Conservation (phyloP, 1,140 invertebrate genomes). For the Pogonus chalceus region DNA sequence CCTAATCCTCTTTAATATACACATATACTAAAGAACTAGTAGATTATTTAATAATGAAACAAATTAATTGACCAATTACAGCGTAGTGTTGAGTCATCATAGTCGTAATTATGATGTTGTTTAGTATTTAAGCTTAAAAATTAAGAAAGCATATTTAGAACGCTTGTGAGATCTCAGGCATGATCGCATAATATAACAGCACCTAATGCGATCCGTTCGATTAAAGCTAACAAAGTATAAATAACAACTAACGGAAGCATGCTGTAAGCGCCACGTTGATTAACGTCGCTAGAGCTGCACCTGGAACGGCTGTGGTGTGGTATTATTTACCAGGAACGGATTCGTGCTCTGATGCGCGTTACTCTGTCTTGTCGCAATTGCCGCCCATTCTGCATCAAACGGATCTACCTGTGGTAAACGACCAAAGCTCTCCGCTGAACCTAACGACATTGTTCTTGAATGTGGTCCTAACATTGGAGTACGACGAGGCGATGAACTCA, state of each 20-base stretch:
- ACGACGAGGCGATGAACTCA: slow-evolving; percentile 38
- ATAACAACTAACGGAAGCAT: slow-evolving; percentile 9
- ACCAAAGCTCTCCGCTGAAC: slow-evolving; percentile 37
- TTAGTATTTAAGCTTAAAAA: neutral
- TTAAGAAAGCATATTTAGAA: slow-evolving; percentile 5
- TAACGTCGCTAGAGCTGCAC: slow-evolving; percentile 56
- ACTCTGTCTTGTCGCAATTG: slow-evolving; percentile 31
- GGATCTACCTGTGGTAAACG: slow-evolving; percentile 48
- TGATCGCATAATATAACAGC: slow-evolving; percentile 3
- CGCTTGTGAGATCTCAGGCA: neutral
- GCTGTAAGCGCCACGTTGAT: slow-evolving; percentile 13
- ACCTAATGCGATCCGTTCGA: slow-evolving; percentile 3
- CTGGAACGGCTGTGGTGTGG: slow-evolving; percentile 49
- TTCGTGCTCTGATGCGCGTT: slow-evolving; percentile 36
- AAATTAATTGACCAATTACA: no score
- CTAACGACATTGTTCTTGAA: slow-evolving; percentile 49
- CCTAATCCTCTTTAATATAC: no score
- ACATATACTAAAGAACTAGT: no score
- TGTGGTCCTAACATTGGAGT: slow-evolving; percentile 47
- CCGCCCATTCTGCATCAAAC: slow-evolving; percentile 81
- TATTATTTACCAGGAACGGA: slow-evolving; percentile 41
- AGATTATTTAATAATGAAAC: no score
- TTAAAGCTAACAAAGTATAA: slow-evolving; percentile 7
- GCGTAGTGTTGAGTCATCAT: no score
- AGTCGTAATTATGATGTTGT: neutral